phyloP scores from a whole-genome alignment of 2,888 invertebrate genomes.

The Agrotis clavis region DNA sequence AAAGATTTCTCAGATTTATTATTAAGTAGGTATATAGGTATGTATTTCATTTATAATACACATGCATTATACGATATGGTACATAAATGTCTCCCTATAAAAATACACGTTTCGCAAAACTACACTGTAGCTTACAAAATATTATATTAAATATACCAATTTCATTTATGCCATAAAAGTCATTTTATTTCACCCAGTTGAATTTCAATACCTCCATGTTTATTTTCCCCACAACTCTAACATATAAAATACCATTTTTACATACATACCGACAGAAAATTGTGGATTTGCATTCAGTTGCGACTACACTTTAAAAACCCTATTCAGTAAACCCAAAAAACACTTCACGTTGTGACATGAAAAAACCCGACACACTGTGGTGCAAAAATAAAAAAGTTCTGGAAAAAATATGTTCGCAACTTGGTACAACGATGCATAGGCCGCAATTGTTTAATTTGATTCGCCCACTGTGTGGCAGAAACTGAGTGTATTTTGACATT shows the following conservation, averaged over 20 bases:
- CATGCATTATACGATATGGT: too few relatives aligned
- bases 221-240: slow-evolving; percentile 1
- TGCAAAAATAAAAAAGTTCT: slow-evolving; percentile 49
- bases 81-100: neutral
- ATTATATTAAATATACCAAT: too few relatives aligned
- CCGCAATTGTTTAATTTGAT: slow-evolving; percentile 66
- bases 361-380: slow-evolving; percentile 53
- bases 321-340: slow-evolving; percentile 39
- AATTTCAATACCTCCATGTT: slow-evolving; percentile 10
- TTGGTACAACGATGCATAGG: slow-evolving; percentile 40
- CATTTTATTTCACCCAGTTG: slow-evolving; percentile 2
- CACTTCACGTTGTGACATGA: slow-evolving; percentile 52
- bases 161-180: slow-evolving; percentile 10
- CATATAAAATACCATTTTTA: slow-evolving; percentile 23
- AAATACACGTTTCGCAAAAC: neutral
- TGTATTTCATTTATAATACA: too few relatives aligned
- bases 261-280: slow-evolving; percentile 3
- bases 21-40: too few relatives aligned
- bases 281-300: slow-evolving; percentile 37
- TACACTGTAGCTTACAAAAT: neutral
- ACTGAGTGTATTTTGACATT: slow-evolving; percentile 44
- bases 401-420: slow-evolving; percentile 42
- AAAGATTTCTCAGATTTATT: neutral
- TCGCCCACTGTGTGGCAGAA: neutral
- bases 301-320: slow-evolving; percentile 26